Conservation (phyloP, 2,888 invertebrate species). For the Endomychus coccineus region DNA sequence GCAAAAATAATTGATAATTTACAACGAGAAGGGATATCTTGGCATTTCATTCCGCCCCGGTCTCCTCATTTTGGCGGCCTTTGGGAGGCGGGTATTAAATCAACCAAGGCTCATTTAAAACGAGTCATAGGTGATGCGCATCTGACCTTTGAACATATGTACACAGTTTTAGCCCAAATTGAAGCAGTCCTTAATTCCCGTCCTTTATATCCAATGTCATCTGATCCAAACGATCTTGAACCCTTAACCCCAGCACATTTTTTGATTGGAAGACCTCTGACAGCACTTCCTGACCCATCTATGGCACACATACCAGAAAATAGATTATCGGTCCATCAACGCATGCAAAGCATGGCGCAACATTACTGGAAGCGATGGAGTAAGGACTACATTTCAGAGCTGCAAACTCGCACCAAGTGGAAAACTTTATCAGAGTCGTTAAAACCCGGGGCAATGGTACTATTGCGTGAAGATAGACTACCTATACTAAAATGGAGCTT, state of each 20-base stretch:
- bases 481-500: slow-evolving; percentile 11
- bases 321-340: slow-evolving; percentile 10
- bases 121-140: slow-evolving; percentile 20
- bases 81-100: slow-evolving; percentile 17
- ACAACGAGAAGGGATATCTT: slow-evolving; percentile 10
- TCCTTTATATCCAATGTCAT: slow-evolving; percentile 22
- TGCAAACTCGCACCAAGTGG: slow-evolving; percentile 14
- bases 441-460: slow-evolving; percentile 8
- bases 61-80: slow-evolving; percentile 21
- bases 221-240: slow-evolving; percentile 15
- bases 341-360: slow-evolving; percentile 9
- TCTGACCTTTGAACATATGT: slow-evolving; percentile 26
- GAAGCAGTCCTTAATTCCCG: slow-evolving; percentile 28
- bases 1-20: slow-evolving; percentile 3
- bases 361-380: too few species aligned
- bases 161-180: slow-evolving; percentile 23
- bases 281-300: slow-evolving; percentile 12
- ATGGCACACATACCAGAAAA: slow-evolving; percentile 1
- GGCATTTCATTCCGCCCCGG: slow-evolving; percentile 18
- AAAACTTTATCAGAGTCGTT: slow-evolving; percentile 2
- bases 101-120: slow-evolving; percentile 14
- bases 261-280: slow-evolving; percentile 27
- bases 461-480: slow-evolving; percentile 13
- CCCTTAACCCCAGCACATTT: slow-evolving; percentile 21
- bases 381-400: slow-evolving; percentile 8